These are phyloP conservation scores for Sipha maydis DNA, from an alignment of 2,888 invertebrate genomes.

Conservation along the genomic window DNA sequence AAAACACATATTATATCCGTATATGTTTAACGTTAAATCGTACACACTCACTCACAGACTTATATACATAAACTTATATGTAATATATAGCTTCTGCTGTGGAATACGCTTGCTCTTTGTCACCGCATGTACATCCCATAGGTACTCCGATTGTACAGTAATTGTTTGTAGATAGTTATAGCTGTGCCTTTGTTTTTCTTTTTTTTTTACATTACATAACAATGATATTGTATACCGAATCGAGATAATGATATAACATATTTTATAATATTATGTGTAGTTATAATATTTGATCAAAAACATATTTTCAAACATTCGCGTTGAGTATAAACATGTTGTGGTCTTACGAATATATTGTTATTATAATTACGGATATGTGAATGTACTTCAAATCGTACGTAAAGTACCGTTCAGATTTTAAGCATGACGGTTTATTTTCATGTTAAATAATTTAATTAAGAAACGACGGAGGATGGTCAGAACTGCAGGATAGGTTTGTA, in stretches of 20 bases:
- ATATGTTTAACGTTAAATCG: neutral
- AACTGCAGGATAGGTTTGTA: too few species aligned
- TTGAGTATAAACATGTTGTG: too few species aligned
- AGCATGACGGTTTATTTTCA: too few species aligned
- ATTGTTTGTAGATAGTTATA: neutral
- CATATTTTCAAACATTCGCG: too few species aligned
- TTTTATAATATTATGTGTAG: neutral
- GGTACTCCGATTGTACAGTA: neutral
- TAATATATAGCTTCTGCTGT: neutral
- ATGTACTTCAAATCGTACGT: too few species aligned
- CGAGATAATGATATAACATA: neutral
- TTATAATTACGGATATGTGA: too few species aligned
- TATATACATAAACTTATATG: neutral
- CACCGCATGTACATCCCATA: neutral
- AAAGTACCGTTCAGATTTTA: too few species aligned
- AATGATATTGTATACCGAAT: neutral
- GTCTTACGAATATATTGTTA: too few species aligned
- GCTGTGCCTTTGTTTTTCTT: neutral
- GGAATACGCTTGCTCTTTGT: constrained; percentile 10
- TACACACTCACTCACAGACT: neutral
- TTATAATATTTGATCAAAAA: neutral
- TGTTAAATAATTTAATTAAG: too few species aligned
- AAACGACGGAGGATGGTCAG: too few species aligned
- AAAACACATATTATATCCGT: constrained; percentile 25
- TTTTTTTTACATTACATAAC: neutral